Conservation (phyloP, 2,113 vertebrate genomes). For the Colistium nudipinnis region DNA sequence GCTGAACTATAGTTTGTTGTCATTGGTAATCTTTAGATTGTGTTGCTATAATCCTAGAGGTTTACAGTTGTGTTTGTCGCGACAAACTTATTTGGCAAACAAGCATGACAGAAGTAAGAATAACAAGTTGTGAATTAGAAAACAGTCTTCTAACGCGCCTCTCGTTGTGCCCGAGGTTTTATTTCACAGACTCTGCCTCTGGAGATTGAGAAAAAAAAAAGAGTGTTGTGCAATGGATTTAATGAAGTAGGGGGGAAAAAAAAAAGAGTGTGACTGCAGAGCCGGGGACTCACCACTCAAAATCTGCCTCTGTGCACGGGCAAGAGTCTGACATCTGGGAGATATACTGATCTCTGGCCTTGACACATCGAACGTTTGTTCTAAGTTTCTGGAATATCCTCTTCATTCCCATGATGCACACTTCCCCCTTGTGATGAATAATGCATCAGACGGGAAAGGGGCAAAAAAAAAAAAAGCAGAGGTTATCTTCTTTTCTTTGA, state of each 20-base stretch:
- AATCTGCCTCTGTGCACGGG: slow-evolving; percentile 92
- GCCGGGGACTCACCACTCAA: slow-evolving; percentile 89
- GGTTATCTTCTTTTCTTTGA: slow-evolving; percentile 37
- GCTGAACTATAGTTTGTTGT: neutral
- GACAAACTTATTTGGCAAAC: neutral
- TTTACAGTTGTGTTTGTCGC: neutral
- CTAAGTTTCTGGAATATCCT: slow-evolving; percentile 91
- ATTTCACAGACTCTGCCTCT: slow-evolving; percentile 55
- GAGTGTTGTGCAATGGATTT: slow-evolving; percentile 59
- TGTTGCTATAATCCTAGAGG: neutral
- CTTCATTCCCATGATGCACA: slow-evolving; percentile 95
- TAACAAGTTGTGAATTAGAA: slow-evolving; percentile 35
- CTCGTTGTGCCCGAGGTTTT: slow-evolving; percentile 39
- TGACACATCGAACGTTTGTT: slow-evolving; percentile 89
- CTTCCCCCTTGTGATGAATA: slow-evolving; percentile 87
- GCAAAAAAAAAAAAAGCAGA: slow-evolving; percentile 57
- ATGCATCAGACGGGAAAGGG: no score
- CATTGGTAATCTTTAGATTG: neutral
- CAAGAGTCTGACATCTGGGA: slow-evolving; percentile 91
- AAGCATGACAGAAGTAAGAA: slow-evolving; percentile 27
- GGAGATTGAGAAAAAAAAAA: slow-evolving; percentile 56
- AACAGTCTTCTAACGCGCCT: slow-evolving; percentile 18
- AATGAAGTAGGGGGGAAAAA: slow-evolving; percentile 70
- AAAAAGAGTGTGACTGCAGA: slow-evolving; percentile 46
- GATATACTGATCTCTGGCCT: slow-evolving; percentile 87